Evolutionary conservation across 2,113 vertebrate species (phyloP).

Genomic region (Tauraco erythrolophus): DNA sequence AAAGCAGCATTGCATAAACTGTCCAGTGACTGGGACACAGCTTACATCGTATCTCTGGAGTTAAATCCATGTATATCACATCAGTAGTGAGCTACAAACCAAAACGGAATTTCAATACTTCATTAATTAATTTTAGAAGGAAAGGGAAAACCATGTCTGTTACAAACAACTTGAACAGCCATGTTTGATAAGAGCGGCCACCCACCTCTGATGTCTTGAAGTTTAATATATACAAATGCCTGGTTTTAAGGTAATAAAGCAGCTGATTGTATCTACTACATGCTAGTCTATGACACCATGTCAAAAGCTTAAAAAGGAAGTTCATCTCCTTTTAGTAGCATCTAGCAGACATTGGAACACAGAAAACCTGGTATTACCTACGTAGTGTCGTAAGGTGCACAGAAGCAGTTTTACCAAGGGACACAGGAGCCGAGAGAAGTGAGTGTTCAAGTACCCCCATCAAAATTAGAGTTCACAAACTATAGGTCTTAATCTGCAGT

Average conservation of each 20-base stretch:
- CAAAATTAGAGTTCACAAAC: slow-evolving; percentile 68
- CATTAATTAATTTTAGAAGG: slow-evolving; percentile 1
- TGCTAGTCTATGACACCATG: slow-evolving; percentile 82
- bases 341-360: slow-evolving; percentile 78
- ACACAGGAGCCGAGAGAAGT: slow-evolving; percentile 73
- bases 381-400: slow-evolving; percentile 75
- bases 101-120: slow-evolving; percentile 46
- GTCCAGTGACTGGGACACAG: slow-evolving; percentile 74
- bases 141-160: slow-evolving; percentile 51
- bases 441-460: slow-evolving; percentile 63
- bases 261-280: slow-evolving; percentile 82
- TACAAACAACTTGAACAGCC: slow-evolving; percentile 68
- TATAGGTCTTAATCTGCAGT: slow-evolving; percentile 53
- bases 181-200: slow-evolving; percentile 42
- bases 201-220: slow-evolving; percentile 63
- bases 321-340: slow-evolving; percentile 82
- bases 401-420: slow-evolving; percentile 76
- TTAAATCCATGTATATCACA: slow-evolving; percentile 72
- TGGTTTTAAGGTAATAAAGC: slow-evolving; percentile 77
- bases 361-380: slow-evolving; percentile 76
- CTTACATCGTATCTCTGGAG: slow-evolving; percentile 64
- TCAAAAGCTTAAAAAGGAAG: slow-evolving; percentile 80
- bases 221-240: slow-evolving; percentile 76
- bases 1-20: slow-evolving; percentile 85
- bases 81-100: slow-evolving; percentile 77